Base-by-base conservation (phyloP, 2,113 vertebrate species). In the Cepphus grylle region DNA sequence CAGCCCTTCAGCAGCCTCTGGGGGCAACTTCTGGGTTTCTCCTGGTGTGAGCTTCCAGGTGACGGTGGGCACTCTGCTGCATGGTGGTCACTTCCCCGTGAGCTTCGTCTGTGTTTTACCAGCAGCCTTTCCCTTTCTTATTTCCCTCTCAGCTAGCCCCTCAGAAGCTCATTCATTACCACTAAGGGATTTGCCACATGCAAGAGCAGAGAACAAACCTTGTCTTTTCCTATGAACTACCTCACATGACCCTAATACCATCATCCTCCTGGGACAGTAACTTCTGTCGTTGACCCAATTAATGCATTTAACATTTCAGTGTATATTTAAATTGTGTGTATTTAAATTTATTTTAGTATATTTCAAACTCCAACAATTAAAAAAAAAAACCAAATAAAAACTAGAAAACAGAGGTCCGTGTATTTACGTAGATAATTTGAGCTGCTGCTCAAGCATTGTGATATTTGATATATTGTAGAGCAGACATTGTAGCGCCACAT, bases 21-120 rank as follows among this genome's bases (percentile, higher is more conserved):
- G 16, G 18, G 53, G 30, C 20, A 93, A 66, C 6, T 21, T 49
- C 58, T 62, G 61, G 5, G 10, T 63, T 63, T 62, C 20, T 36
- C 12, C 38, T 0, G 0, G 0, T 11, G 43, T 19, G 15, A 78
- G 9, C 18, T 55, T 78, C 30, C 55, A 84, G 59, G 16, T 0
- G 1, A 53, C 1, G 9, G 11, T 12, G 22, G 40, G 14, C 34
- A 27, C 22, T 13, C 45, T 62, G 42, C 21, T n/a, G 40, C 22
- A 20, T 13, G 15, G 12, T 15, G 12, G 2, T 55, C 43, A 23
- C 17, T 71, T 27, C 10, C 8, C 10, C 3, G 0, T 5, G 23
- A 56, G 49, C 69, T 62, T 23, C 34, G 32, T 3, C 36, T 82
- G 36, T 53, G 16, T 36, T 58, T 81, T 50, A 45, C 19, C 61